phyloP scores from a whole-genome alignment of 2,888 invertebrate species.

The Melanchra persicariae region DNA sequence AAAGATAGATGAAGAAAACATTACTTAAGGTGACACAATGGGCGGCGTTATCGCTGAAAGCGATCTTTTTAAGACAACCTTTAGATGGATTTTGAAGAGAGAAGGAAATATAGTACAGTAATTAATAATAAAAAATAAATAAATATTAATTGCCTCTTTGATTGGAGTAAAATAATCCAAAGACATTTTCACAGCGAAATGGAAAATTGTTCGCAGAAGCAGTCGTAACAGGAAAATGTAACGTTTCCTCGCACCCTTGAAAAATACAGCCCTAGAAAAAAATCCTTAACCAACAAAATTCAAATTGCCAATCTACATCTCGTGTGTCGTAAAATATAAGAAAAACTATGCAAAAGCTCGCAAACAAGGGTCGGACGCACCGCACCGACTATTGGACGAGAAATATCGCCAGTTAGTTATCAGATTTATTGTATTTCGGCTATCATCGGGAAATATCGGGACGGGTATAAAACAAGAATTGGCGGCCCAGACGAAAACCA shows the following conservation, averaged over 20 bases:
- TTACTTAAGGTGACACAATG: no score
- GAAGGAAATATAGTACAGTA: no score
- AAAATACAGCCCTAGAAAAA: conserved; percentile 17
- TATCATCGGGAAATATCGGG: conserved; percentile 67
- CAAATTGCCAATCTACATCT: conserved; percentile 61
- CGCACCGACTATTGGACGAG: conserved; percentile 43
- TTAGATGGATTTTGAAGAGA: no score
- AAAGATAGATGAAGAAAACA: no score
- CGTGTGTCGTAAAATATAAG: conserved; percentile 54
- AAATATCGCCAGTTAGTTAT: conserved; percentile 74
- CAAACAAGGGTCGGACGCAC: conserved; percentile 55
- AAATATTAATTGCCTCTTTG: not conserved
- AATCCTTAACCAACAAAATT: conserved; percentile 46
- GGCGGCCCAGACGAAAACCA: conserved; percentile 73
- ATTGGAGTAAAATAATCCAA: not conserved
- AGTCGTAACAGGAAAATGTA: conserved; percentile 21
- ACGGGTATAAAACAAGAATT: conserved; percentile 72
- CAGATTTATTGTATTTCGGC: conserved; percentile 74
- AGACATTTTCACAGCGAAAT: not conserved
- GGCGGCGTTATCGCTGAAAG: no score
- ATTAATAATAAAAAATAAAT: no score
- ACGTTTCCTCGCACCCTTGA: conserved; percentile 8
- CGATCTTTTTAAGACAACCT: no score
- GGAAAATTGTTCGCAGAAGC: not conserved
- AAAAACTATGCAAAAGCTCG: conserved; percentile 55